Evolutionary conservation across 2,113 vertebrate genomes (phyloP), one percentile per base, ranked within the genome.

Genomic region (Tauraco erythrolophus): DNA sequence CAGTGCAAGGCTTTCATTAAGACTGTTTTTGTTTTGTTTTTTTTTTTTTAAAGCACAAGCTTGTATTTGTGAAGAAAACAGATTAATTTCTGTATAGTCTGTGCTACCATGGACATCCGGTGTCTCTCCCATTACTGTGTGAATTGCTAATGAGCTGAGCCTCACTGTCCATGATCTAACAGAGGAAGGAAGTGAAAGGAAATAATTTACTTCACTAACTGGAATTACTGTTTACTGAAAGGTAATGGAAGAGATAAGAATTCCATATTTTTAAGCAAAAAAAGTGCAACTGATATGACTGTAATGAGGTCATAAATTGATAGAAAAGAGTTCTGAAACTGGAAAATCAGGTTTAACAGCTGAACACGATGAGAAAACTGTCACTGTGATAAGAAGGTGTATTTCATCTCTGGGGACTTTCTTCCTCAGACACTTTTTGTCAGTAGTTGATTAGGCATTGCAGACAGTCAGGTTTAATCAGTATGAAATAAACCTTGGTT

Each of bases 281-380:
- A 39, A 43, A 10, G 5, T 39, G 17, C 48, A 30, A 61, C 35
- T 51, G 0, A 56, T 56, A 30, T 24, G 57, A 62, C 15, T 46
- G 33, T 50, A 76, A 65, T 37, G n/a, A 84, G 10, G 31, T 41
- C 22, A 19, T 45, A 89, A 77, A 25, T 74, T 74, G 19, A 18
- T 48, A 87, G 65, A 84, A 79, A 85, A 89, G 6, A 62, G 37
- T 69, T 92, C 43, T 89, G 65, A 56, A 71, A 60, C 35, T 37
- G 39, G 39, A 84, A 84, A 84, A 51, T 54, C 18, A 43, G 35
- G 28, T 28, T 81, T 41, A 54, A 76, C 31, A 66, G 33, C 11
- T 64, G 60, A 84, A 75, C 27, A 14, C 5, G 28, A 64, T 56
- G 11, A 62, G 71, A 76, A 82, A 92, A 31, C 3, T 35, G 24